A percentile compares a stretch with the other conserved stretches of the same genome.
Conservation (phyloP, 2,797 vertebrate genomes). For the Threskiornis aethiopicus region DNA sequence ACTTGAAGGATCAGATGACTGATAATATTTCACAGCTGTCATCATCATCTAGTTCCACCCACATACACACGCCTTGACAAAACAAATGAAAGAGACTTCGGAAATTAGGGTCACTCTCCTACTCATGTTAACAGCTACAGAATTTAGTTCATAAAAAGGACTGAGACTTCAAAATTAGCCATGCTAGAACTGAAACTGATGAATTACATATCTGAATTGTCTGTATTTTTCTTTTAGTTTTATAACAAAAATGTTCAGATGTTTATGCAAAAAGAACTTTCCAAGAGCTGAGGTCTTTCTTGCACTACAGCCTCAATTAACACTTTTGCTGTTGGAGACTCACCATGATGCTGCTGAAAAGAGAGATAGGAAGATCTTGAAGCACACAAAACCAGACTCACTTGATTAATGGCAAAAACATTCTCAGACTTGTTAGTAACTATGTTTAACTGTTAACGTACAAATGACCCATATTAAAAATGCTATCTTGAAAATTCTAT, state of each 20-base stretch:
- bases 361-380: neutral
- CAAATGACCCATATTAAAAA: neutral
- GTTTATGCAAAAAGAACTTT: neutral
- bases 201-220: neutral
- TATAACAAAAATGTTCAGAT: rapidly evolving
- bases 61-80: neutral
- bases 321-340: neutral
- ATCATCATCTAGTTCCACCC: neutral
- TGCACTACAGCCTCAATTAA: neutral
- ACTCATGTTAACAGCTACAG: neutral
- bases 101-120: neutral
- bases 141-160: neutral
- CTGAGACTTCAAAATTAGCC: neutral
- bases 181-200: neutral
- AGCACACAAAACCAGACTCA: neutral
- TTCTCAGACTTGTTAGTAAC: neutral
- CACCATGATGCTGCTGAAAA: neutral
- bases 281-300: neutral
- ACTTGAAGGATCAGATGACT: neutral
- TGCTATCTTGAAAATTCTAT: neutral
- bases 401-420: neutral
- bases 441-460: neutral
- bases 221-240: neutral
- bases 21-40: constrained; percentile 7
- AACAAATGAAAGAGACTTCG: neutral